phyloP scores from a whole-genome alignment of 2,888 invertebrate genomes.

The Callinectes sapidus region DNA sequence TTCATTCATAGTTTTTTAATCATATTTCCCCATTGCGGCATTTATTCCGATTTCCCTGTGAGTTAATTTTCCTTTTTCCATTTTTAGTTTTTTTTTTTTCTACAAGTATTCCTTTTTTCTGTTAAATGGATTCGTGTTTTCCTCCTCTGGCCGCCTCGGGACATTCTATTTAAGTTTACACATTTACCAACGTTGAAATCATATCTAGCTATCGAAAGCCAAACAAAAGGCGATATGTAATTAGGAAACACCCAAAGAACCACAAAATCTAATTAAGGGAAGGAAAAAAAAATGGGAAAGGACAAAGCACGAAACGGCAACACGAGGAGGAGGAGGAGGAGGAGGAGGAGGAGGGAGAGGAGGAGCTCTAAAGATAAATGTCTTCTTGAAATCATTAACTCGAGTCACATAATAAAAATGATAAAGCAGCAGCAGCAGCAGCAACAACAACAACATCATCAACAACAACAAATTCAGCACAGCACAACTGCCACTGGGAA shows the following conservation, averaged over 20 bases:
- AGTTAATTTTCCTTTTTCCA: background rate
- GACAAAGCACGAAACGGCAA: background rate
- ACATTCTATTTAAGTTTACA: background rate
- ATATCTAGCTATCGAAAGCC: background rate
- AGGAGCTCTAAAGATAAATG: background rate
- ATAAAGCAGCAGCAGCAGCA: background rate
- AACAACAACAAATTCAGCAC: background rate
- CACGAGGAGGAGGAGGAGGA: background rate
- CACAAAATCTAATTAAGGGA: background rate
- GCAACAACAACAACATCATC: background rate
- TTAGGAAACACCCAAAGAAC: background rate
- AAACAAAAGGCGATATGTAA: background rate
- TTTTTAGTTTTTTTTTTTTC: background rate
- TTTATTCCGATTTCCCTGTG: background rate
- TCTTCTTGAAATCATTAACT: background rate
- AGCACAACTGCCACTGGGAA: background rate
- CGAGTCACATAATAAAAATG: background rate
- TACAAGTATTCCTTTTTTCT: background rate
- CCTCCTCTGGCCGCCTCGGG: background rate
- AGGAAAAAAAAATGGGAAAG: background rate
- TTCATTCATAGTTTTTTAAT: background rate
- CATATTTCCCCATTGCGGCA: background rate
- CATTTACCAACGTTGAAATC: background rate
- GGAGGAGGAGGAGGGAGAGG: background rate
- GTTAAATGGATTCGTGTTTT: too few relatives aligned